phyloP scores from a whole-genome alignment of 2,797 vertebrate genomes.

The Epinephelus coioides region DNA sequence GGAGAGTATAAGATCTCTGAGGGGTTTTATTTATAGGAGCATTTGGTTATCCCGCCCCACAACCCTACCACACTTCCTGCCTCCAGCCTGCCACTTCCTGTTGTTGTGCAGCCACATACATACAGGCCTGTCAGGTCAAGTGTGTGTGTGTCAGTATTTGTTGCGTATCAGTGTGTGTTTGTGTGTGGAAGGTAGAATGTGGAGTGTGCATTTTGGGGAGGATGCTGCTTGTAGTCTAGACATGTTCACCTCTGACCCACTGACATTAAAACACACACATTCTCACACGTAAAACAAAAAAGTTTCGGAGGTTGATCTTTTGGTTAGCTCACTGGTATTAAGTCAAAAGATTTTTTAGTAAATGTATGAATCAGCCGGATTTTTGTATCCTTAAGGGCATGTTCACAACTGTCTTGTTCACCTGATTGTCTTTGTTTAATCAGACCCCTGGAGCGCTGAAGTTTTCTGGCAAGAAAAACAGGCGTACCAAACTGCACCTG shows the following conservation, averaged over 20 bases:
- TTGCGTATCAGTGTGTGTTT: conserved; percentile 26
- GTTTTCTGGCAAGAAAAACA: not conserved
- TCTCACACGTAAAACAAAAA: not conserved
- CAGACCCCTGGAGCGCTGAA: not conserved
- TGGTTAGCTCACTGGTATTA: not conserved
- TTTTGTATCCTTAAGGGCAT: not conserved
- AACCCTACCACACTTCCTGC: conserved; percentile 72
- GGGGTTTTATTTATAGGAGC: conserved; percentile 68
- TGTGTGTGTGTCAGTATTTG: conserved; percentile 36
- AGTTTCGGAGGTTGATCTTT: not conserved
- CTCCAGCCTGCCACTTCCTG: conserved; percentile 74
- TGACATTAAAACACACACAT: conserved; percentile 27
- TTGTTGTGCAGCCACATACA: conserved; percentile 60
- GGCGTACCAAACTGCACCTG: not conserved
- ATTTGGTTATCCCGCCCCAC: conserved; percentile 64
- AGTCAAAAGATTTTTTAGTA: not conserved
- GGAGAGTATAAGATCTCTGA: conserved; percentile 17
- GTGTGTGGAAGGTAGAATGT: conserved; percentile 52
- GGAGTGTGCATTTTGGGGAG: conserved; percentile 13
- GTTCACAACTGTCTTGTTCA: not conserved
- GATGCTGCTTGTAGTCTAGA: conserved; percentile 36
- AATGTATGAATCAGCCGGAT: not conserved
- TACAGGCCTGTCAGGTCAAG: conserved; percentile 56
- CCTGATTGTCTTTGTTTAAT: not conserved
- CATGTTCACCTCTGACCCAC: conserved; percentile 37